Evolutionary conservation across 2,888 invertebrate genomes (phyloP), one percentile per base, ranked within the genome.

Genomic region (Vannuccia rotundouncinata): DNA sequence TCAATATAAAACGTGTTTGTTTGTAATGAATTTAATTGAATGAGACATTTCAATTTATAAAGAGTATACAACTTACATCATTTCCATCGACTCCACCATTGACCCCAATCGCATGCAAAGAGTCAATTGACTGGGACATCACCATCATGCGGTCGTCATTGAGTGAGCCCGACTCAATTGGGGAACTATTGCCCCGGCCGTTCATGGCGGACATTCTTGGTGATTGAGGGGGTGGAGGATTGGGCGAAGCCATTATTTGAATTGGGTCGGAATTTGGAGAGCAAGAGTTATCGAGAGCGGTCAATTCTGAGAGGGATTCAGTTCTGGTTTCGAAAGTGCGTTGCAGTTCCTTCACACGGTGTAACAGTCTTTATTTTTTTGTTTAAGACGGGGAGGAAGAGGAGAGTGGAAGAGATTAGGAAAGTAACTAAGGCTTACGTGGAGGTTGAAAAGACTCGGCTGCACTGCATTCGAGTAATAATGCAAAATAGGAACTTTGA

Each of bases 31-130:
- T n/a, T n/a, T n/a, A n/a, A n/a, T n/a, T n/a, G n/a, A n/a, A n/a
- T n/a, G n/a, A n/a, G n/a, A n/a, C n/a, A n/a, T n/a, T n/a, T n/a
- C n/a, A n/a, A n/a, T n/a, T n/a, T n/a, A n/a, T n/a, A n/a, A n/a
- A n/a, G n/a, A n/a, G n/a, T n/a, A n/a, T n/a, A n/a, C n/a, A n/a
- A 66, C 66, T 66, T 66, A 66, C 66, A 66, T 66, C 66, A 66
- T 66, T 66, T 5, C 66, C 66, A 13, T 66, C 66, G 2, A 22
- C 10, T 5, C 66, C 25, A 2, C 66, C 66, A 27, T 66, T 66
- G 10, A 66, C 66, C 10, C 66, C 66, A 22, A 66, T 66, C 10
- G 66, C 66, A 66, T 66, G 66, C 17, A 66, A 27, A 22, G 66
- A 66, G 25, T 66, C 66, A 66, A 66, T 66, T 66, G 66, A 66